phyloP scores from a whole-genome alignment of 2,888 invertebrate genomes.

The Melikaiella ostensackeni region DNA sequence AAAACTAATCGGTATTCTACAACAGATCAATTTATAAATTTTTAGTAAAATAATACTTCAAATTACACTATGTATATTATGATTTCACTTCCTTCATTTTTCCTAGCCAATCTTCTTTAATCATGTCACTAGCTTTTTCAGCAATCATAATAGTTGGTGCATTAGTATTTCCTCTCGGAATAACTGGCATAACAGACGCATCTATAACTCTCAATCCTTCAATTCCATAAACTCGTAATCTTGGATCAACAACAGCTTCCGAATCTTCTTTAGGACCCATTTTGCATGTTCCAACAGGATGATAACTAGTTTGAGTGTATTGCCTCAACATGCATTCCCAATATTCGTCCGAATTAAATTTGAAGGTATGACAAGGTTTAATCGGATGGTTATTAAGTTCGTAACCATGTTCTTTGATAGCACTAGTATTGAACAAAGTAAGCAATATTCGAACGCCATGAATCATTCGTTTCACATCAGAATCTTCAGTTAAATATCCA shows the following conservation, averaged over 20 bases:
- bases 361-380: slow-evolving; percentile 83
- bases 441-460: slow-evolving; percentile 91
- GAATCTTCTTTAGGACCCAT: slow-evolving; percentile 90
- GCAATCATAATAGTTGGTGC: slow-evolving; percentile 95
- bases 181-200: slow-evolving; percentile 93
- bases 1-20: too few relatives aligned
- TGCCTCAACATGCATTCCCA: slow-evolving; percentile 92
- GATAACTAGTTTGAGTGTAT: slow-evolving; percentile 89
- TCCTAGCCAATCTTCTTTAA: slow-evolving; percentile 88
- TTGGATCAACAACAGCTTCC: slow-evolving; percentile 88
- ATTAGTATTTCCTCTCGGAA: slow-evolving; percentile 94
- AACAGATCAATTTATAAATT: too few relatives aligned
- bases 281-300: slow-evolving; percentile 90
- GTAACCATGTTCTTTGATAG: slow-evolving; percentile 88
- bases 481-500: slow-evolving; percentile 91
- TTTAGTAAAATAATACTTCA: too few relatives aligned
- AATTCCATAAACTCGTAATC: slow-evolving; percentile 88
- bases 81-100: too few relatives aligned
- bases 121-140: slow-evolving; percentile 93
- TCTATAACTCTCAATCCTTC: slow-evolving; percentile 88
- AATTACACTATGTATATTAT: too few relatives aligned
- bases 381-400: slow-evolving; percentile 88
- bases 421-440: slow-evolving; percentile 86
- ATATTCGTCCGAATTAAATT: slow-evolving; percentile 88
- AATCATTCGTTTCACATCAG: slow-evolving; percentile 84